These are phyloP conservation scores for Callopanchax toddi DNA, from an alignment of 2,113 vertebrate genomes.

Conservation along the genomic window DNA sequence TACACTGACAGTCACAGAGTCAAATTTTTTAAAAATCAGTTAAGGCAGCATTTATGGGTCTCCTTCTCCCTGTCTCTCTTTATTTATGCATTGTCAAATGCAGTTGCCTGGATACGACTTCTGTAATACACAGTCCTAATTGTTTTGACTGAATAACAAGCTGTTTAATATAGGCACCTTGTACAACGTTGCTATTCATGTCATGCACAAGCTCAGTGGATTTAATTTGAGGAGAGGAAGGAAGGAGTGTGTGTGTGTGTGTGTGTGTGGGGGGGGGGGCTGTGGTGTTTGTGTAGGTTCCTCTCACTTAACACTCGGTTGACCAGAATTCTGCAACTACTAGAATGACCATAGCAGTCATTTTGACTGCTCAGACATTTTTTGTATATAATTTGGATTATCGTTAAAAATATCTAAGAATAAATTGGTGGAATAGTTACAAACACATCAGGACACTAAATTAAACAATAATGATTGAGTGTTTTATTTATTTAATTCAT, in stretches of 20 bases:
- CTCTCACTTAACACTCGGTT: too few species aligned
- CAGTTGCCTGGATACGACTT: slow-evolving; percentile 69
- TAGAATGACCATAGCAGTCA: too few species aligned
- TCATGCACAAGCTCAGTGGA: slow-evolving; percentile 60
- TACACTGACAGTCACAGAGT: slow-evolving; percentile 54
- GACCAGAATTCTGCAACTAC: too few species aligned
- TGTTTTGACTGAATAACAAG: slow-evolving; percentile 74
- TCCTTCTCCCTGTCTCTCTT: slow-evolving; percentile 38
- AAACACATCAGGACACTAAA: too few species aligned
- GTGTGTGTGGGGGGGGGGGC: not conserved
- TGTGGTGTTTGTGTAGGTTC: slow-evolving; percentile 20
- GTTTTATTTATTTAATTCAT: too few species aligned
- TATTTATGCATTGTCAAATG: slow-evolving; percentile 40
- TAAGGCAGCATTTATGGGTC: slow-evolving; percentile 41
- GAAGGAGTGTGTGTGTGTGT: not conserved
- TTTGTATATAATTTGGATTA: too few species aligned
- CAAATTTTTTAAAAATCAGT: slow-evolving; percentile 44
- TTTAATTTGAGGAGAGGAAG: slow-evolving; percentile 35
- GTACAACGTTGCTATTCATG: slow-evolving; percentile 62
- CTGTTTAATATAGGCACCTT: slow-evolving; percentile 70
- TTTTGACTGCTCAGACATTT: too few species aligned
- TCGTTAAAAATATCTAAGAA: too few species aligned
- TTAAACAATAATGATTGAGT: too few species aligned
- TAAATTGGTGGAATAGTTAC: too few species aligned
- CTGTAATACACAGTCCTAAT: slow-evolving; percentile 64